Evolutionary conservation across 64 coral and sea anemone genomes (phyloP).

Genomic region (Hydrozoanthus tunicans): DNA sequence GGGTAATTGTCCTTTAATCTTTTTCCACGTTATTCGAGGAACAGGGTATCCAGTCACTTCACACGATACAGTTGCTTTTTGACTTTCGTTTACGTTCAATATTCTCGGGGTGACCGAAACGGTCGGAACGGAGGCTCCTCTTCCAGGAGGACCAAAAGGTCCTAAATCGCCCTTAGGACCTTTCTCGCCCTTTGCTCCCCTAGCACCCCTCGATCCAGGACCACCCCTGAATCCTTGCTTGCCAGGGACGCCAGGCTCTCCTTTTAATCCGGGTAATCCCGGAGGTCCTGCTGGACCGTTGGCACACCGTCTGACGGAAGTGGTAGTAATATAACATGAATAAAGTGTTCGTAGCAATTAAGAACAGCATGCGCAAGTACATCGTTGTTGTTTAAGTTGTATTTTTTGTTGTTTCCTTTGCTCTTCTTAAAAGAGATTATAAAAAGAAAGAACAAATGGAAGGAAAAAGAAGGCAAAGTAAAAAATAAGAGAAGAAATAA

Average conservation of each 20-base stretch:
- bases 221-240: conserved; percentile 16
- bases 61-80: conserved; percentile 31
- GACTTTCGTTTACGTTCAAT: conserved; percentile 46
- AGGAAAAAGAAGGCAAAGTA: no score
- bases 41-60: conserved; percentile 10
- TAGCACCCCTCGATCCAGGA: background rate
- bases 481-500: no score
- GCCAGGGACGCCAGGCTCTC: conserved; percentile 34
- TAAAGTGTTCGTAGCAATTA: background rate
- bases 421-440: no score
- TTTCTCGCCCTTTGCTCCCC: background rate
- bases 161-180: conserved; percentile 42
- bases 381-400: no score
- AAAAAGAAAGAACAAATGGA: no score
- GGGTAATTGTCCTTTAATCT: background rate
- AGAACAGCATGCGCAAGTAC: background rate
- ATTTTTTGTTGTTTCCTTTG: no score
- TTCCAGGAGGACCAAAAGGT: conserved; percentile 6
- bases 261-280: conserved; percentile 23
- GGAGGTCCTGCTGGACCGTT: conserved; percentile 28
- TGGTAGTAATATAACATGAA: background rate
- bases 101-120: conserved; percentile 28
- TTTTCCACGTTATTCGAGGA: conserved; percentile 38
- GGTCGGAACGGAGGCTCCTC: background rate
- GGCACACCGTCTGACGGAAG: conserved; percentile 1